These are phyloP conservation scores for Fissipunctia ypsillon DNA, from an alignment of 2,888 invertebrate species.

Conservation along the genomic window DNA sequence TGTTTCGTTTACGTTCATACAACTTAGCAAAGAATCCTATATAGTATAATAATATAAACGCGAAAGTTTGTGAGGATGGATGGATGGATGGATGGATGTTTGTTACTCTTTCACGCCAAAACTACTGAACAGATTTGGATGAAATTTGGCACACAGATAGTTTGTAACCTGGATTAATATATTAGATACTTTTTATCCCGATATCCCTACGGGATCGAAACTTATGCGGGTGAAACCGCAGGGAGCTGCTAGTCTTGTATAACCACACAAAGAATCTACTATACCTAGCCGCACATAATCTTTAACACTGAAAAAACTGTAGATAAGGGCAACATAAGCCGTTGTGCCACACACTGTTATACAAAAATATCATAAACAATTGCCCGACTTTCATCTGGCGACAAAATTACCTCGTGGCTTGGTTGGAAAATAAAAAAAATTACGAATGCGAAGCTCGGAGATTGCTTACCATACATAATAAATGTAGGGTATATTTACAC, in stretches of 20 bases:
- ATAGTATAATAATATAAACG: no score
- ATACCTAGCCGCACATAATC: background rate
- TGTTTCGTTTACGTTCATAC: background rate
- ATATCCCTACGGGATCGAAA: no score
- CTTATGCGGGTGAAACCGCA: no score
- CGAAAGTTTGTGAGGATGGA: no score
- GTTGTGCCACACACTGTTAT: conserved; percentile 1
- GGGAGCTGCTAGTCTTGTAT: no score
- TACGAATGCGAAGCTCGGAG: conserved; percentile 42
- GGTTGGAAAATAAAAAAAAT: conserved; percentile 39
- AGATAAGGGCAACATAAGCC: conserved; percentile 8
- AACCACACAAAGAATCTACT: background rate
- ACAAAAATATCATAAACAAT: conserved; percentile 55
- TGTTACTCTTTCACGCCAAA: no score
- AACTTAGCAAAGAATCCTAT: background rate
- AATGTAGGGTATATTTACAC: conserved; percentile 51
- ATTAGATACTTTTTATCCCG: no score
- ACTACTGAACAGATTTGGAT: no score
- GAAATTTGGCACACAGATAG: no score
- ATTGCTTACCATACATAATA: conserved; percentile 63
- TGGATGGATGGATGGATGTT: no score
- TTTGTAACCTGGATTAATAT: no score
- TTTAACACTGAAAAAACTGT: conserved; percentile 4
- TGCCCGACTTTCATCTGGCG: conserved; percentile 49
- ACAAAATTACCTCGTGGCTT: conserved; percentile 50